A percentile compares a stretch with the other conserved stretches of the same genome.
These are phyloP conservation scores for Sula dactylatra DNA, from an alignment of 2,113 vertebrate species.

Conservation along the genomic window DNA sequence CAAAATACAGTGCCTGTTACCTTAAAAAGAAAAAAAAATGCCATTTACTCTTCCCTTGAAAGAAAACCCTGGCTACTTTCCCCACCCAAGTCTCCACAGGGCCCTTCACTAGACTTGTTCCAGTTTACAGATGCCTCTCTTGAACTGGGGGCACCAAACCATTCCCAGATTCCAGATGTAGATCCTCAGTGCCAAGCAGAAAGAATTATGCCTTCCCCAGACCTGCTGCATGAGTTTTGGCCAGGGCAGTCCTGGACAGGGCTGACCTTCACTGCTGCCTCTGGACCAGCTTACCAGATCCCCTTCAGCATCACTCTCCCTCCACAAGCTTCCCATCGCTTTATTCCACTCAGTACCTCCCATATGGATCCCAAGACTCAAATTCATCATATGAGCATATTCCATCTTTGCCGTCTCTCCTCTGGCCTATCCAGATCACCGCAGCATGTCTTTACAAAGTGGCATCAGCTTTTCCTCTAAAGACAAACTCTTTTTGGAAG, in stretches of 20 bases:
- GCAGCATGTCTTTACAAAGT: accelerated
- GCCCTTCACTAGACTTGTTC: accelerated
- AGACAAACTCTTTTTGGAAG: neutral
- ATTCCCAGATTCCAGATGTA: neutral
- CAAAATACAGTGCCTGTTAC: neutral
- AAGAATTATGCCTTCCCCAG: neutral
- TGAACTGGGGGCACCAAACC: neutral
- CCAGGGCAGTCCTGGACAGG: neutral
- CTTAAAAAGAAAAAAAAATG: neutral
- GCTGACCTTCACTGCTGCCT: neutral
- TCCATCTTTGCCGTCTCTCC: neutral
- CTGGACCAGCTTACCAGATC: no score
- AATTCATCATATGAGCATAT: neutral
- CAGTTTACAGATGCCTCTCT: neutral
- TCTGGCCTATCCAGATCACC: neutral
- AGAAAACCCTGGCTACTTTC: neutral
- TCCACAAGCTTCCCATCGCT: neutral
- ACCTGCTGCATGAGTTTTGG: neutral
- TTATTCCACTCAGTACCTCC: neutral
- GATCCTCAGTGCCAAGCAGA: neutral
- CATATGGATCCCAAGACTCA: neutral
- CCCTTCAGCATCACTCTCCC: neutral
- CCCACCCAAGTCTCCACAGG: accelerated
- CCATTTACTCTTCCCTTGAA: neutral
- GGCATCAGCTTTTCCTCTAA: neutral